These are phyloP conservation scores for Upupa epops DNA, from an alignment of 2,113 vertebrate genomes.

Conservation along the genomic window DNA sequence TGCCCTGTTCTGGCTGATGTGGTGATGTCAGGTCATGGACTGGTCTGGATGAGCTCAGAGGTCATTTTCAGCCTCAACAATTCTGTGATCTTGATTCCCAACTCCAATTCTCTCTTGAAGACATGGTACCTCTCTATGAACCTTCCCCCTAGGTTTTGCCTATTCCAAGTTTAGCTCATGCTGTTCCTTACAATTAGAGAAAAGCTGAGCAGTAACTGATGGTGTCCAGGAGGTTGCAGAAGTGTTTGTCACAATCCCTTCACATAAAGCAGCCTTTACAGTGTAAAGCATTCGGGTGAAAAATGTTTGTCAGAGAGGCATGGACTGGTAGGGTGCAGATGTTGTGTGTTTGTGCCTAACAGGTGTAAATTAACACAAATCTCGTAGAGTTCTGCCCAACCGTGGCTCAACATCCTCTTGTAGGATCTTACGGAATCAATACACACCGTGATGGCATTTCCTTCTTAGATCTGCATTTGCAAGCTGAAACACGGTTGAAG, in stretches of 20 bases:
- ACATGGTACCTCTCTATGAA: accelerated
- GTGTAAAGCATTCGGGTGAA: background rate
- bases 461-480: background rate
- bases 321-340: background rate
- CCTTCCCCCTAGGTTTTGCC: background rate
- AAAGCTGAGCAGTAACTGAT: background rate
- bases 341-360: background rate
- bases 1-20: too few relatives aligned
- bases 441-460: background rate
- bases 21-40: too few relatives aligned
- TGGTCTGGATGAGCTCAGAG: too few relatives aligned
- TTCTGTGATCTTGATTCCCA: too few relatives aligned
- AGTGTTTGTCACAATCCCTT: background rate
- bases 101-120: background rate
- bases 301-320: background rate
- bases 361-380: background rate
- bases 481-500: background rate
- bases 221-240: background rate
- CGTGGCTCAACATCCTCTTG: background rate
- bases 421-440: background rate
- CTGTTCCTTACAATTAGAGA: background rate
- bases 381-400: background rate
- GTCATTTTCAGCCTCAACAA: too few relatives aligned
- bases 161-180: background rate
- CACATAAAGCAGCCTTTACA: background rate